phyloP scores from a whole-genome alignment of 2,888 invertebrate genomes.

The Xanthia icteritia region DNA sequence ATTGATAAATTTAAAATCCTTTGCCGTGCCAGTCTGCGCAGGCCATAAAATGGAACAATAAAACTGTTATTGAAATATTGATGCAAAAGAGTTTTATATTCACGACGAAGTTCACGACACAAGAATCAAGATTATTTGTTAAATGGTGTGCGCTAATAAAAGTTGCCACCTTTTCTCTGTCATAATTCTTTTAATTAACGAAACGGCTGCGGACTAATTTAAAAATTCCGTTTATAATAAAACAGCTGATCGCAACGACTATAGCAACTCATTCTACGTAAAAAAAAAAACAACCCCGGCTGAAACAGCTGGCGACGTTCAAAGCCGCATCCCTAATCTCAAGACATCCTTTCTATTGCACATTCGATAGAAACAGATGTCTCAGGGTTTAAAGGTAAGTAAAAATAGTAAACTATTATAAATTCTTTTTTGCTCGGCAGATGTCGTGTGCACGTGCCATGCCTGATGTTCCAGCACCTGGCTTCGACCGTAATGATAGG shows the following conservation, averaged over 20 bases:
- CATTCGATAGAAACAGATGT: conserved; percentile 80
- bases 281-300: background rate
- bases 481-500: conserved; percentile 79
- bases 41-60: background rate
- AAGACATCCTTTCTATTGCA: conserved; percentile 50
- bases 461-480: conserved; percentile 83
- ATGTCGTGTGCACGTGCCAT: conserved; percentile 86
- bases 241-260: conserved; percentile 45
- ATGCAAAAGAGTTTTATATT: background rate
- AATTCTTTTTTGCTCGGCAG: conserved; percentile 80
- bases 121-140: conserved; percentile 11
- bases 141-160: conserved; percentile 1
- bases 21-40: too few species aligned
- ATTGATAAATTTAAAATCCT: too few species aligned
- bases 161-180: conserved; percentile 11
- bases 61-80: background rate
- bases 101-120: background rate
- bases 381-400: conserved; percentile 80
- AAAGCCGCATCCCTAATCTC: conserved; percentile 30
- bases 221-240: conserved; percentile 11
- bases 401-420: conserved; percentile 74
- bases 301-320: conserved; percentile 28
- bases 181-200: conserved; percentile 12
- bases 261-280: background rate
- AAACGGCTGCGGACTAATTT: background rate